phyloP scores from a whole-genome alignment of 2,797 vertebrate species.

The Ammospiza maritima region DNA sequence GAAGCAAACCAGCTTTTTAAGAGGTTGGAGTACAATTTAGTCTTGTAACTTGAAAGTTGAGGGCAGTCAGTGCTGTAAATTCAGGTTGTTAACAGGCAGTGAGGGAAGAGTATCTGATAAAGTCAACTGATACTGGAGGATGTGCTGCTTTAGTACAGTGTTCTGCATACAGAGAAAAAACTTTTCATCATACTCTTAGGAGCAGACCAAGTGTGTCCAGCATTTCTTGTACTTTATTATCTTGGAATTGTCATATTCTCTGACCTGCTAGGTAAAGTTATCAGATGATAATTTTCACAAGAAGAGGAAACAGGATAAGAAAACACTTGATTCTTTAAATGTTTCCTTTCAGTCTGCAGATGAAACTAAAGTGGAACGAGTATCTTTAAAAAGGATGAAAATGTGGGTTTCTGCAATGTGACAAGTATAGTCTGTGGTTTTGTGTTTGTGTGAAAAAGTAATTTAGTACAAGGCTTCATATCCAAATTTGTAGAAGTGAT shows the following conservation, averaged over 20 bases:
- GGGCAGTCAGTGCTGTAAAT: background rate
- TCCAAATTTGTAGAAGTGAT: background rate
- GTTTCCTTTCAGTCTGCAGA: background rate
- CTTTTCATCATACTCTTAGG: background rate
- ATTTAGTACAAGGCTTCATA: background rate
- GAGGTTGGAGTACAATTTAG: background rate
- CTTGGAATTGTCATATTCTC: background rate
- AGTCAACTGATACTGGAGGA: background rate
- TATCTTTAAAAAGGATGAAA: background rate
- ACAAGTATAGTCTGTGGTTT: background rate
- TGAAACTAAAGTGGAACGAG: background rate
- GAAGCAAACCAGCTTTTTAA: background rate
- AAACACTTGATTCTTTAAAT: background rate
- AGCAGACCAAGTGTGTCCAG: background rate
- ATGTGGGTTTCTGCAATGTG: background rate
- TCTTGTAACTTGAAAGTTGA: background rate
- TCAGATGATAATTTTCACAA: background rate
- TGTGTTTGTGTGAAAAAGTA: background rate
- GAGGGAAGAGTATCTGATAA: background rate
- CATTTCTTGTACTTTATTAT: background rate
- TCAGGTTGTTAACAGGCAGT: background rate
- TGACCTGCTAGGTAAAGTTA: background rate
- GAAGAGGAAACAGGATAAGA: background rate
- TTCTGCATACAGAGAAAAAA: background rate
- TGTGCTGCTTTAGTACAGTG: background rate